Conservation (phyloP, 2,113 vertebrate species). For the Chionis minor region DNA sequence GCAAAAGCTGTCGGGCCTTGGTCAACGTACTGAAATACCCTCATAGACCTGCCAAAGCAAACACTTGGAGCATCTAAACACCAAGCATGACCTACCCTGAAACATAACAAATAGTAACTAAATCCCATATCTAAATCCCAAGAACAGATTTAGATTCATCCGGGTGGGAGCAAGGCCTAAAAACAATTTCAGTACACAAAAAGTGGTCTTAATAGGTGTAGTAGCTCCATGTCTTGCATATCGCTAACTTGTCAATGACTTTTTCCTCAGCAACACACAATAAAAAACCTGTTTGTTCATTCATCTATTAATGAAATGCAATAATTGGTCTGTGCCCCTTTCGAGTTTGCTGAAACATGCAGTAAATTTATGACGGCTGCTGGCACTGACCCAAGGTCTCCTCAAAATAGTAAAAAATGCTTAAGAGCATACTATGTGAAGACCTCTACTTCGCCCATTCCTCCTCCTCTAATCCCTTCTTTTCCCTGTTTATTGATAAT, state of each 20-base stretch:
- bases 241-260: neutral
- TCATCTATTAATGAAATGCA: neutral
- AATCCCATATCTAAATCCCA: neutral
- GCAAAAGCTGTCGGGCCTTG: neutral
- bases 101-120: neutral
- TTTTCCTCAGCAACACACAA: neutral
- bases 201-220: accelerated
- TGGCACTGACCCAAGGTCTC: neutral
- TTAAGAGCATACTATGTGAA: neutral
- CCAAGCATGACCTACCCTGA: neutral
- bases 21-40: neutral
- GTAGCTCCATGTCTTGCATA: neutral
- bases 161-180: neutral
- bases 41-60: neutral
- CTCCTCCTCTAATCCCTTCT: neutral
- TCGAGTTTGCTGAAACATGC: neutral
- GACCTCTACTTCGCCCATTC: neutral
- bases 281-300: neutral
- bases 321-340: neutral
- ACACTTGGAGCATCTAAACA: neutral
- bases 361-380: neutral
- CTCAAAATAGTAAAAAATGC: neutral
- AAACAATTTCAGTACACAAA: neutral
- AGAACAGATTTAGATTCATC: neutral
- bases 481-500: neutral